A percentile compares a stretch with the other conserved stretches of the same genome.
phyloP scores from a whole-genome alignment of 1,140 invertebrate species.

The Solen grandis region DNA sequence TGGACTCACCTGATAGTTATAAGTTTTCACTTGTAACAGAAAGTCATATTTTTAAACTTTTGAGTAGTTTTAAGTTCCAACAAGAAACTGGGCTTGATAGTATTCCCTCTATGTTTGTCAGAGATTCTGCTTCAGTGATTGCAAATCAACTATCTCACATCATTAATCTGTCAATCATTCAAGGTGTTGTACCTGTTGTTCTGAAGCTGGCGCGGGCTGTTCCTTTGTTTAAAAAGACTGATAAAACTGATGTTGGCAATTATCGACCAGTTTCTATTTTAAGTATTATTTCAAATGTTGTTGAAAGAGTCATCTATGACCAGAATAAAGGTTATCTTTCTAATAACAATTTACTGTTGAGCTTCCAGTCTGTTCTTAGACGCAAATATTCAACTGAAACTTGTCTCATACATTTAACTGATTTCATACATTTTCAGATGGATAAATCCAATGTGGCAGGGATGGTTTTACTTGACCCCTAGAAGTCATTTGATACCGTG shows the following conservation, averaged over 20 bases:
- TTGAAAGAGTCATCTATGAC: conserved; percentile 34
- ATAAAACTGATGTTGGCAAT: conserved; percentile 38
- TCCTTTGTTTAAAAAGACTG: conserved; percentile 29
- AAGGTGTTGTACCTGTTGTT: conserved; percentile 26
- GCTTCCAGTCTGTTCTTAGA: conserved; percentile 41
- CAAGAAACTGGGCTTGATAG: conserved; percentile 23
- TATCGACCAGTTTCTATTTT: conserved; percentile 31
- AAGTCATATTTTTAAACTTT: background rate
- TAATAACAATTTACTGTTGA: conserved; percentile 19
- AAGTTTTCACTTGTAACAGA: background rate
- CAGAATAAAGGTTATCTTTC: conserved; percentile 31
- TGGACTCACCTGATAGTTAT: background rate
- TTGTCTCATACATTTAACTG: conserved; percentile 30
- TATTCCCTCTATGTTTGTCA: conserved; percentile 31
- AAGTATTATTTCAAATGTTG: conserved; percentile 14
- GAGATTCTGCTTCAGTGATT: conserved; percentile 17
- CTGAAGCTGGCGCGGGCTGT: conserved; percentile 22
- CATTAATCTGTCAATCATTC: conserved; percentile 30
- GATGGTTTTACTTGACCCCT: conserved; percentile 26
- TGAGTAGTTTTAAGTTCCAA: background rate
- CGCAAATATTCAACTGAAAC: conserved; percentile 36
- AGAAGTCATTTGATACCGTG: conserved; percentile 24
- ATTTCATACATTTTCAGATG: conserved; percentile 23
- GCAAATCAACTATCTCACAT: conserved; percentile 17
- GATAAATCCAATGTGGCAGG: conserved; percentile 3